A percentile compares a stretch with the other conserved stretches of the same genome.
Conservation (phyloP, 2,113 vertebrate species). For the Fregata magnificens region DNA sequence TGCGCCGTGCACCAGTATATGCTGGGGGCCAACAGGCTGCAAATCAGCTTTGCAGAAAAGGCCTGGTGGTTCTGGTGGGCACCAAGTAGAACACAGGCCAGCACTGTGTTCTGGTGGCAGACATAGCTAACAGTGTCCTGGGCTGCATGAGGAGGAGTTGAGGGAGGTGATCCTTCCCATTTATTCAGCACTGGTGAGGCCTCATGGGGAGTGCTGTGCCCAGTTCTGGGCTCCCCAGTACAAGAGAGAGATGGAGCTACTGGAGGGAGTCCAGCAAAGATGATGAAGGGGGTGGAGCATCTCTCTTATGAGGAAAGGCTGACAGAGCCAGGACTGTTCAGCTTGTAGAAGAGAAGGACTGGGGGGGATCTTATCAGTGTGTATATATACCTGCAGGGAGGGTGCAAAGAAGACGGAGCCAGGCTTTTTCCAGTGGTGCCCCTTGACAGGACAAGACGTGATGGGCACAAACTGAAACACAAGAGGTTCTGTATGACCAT, state of each 20-base stretch:
- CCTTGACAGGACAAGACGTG: background rate
- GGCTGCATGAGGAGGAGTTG: background rate
- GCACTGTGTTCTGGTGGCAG: no score
- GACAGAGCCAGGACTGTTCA: no score
- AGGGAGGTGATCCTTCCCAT: background rate
- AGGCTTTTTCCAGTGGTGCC: no score
- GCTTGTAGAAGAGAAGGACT: no score
- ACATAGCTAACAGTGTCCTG: background rate
- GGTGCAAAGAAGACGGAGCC: background rate
- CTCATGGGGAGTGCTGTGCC: background rate
- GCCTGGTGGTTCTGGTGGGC: background rate
- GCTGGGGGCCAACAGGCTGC: background rate
- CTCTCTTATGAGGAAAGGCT: no score
- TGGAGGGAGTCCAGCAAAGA: background rate
- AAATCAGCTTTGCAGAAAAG: background rate
- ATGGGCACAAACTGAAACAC: background rate
- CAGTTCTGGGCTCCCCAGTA: background rate
- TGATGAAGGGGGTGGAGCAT: no score
- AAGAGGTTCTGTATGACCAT: background rate
- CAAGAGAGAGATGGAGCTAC: background rate
- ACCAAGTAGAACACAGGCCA: background rate
- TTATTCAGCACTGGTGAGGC: background rate
- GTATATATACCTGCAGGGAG: background rate
- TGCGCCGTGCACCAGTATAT: background rate
- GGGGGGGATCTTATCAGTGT: background rate